A percentile compares a stretch with the other conserved stretches of the same genome.
These are phyloP conservation scores for Acrocephalus scirpaceus DNA, from an alignment of 2,797 vertebrate species.

Conservation along the genomic window DNA sequence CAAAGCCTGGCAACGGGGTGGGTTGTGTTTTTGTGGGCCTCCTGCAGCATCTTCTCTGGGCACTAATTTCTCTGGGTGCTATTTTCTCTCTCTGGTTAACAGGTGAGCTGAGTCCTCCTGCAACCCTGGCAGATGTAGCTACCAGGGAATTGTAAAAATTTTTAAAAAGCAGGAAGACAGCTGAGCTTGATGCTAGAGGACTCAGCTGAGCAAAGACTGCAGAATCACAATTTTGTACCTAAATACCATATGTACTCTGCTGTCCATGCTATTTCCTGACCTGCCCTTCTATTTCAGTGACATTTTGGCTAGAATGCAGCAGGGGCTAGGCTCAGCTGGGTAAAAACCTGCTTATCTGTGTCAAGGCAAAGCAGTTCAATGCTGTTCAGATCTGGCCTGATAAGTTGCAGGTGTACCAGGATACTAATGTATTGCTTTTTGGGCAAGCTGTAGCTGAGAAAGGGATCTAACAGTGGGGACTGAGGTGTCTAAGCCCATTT, in stretches of 20 bases:
- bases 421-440: not conserved
- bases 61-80: not conserved
- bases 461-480: too few species aligned
- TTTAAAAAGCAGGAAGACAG: not conserved
- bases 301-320: not conserved
- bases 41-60: not conserved
- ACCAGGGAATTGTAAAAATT: not conserved
- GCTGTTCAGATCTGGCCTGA: not conserved
- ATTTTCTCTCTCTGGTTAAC: not conserved
- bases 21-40: not conserved
- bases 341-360: not conserved
- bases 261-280: not conserved
- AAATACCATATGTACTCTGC: not conserved
- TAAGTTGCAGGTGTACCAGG: not conserved
- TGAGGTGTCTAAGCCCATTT: not conserved
- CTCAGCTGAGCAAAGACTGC: not conserved
- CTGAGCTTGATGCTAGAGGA: not conserved
- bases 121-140: not conserved
- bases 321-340: not conserved
- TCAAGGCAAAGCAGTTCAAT: not conserved
- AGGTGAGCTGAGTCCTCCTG: not conserved
- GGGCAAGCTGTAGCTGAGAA: not conserved
- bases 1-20: fast-evolving
- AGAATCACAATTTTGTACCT: not conserved
- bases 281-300: not conserved